Evolutionary conservation across 2,888 invertebrate genomes (phyloP), one percentile per base, ranked within the genome.

Genomic region (Tyria jacobaeae): DNA sequence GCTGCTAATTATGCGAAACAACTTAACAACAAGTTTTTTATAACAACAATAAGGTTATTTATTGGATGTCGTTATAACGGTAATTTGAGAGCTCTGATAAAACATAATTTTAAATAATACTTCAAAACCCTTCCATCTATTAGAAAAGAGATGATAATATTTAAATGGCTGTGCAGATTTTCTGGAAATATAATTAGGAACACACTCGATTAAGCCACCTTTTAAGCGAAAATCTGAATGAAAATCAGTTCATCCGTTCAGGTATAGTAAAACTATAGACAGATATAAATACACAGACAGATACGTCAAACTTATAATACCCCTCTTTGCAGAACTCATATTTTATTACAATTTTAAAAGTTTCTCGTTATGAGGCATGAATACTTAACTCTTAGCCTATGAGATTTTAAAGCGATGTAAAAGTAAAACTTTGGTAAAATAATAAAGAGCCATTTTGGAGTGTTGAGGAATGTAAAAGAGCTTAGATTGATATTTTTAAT

Each of bases 401-500:
- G 31, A 58, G 31, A 39, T 57, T 44, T 58, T 50, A 50, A 62
- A 51, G 48, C 31, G 27, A 56, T 39, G 44, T 57, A 59, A 57
- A 73, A 70, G 54, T 57, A 41, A 55, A 68, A 72, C 68, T 68
- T 58, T 39, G 49, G 48, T 70, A 50, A 72, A 71, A 75, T 75
- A 66, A 75, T 66, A 67, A 75, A 64, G 51, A 48, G 58, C 50
- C 34, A 62, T 69, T 70, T 63, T 63, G 57, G 64, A 62, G 54
- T 61, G 51, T 47, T 52, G 64, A 58, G 48, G 63, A 70, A 71
- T 64, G 61, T 73, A 73, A 73, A 70, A 73, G 66, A 64, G 72
- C 78, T 70, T 69, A 76, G 80, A 85, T 84, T 86, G 84, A 85
- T 83, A 85, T 85, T 86, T 85, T 86, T 84, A 87, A 87, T 87